A percentile compares a stretch with the other conserved stretches of the same genome.
phyloP scores from a whole-genome alignment of 2,888 invertebrate species.

The Drosophila seclusa region DNA sequence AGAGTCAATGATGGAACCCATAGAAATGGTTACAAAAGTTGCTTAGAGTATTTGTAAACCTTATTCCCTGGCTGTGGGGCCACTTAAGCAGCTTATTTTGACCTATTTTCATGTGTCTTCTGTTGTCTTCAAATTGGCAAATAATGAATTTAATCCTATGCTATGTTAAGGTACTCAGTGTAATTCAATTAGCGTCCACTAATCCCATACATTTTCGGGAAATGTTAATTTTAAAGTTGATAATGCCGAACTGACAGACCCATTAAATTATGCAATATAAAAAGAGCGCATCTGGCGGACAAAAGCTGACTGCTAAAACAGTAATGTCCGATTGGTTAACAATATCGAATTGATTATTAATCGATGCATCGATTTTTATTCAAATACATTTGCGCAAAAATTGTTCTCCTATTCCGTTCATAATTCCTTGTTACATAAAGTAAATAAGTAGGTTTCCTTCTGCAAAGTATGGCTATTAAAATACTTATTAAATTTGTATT shows the following conservation, averaged over 20 bases:
- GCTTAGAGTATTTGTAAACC: slow-evolving; percentile 30
- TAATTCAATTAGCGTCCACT: slow-evolving; percentile 11
- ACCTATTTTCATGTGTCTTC: slow-evolving; percentile 21
- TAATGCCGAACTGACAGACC: background rate
- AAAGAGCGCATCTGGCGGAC: background rate
- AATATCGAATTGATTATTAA: background rate
- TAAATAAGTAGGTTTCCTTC: background rate
- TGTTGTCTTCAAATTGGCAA: slow-evolving; percentile 3
- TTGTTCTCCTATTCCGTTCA: background rate
- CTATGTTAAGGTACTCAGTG: background rate
- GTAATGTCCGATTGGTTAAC: background rate
- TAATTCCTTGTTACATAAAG: background rate
- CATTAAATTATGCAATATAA: background rate
- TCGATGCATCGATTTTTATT: background rate
- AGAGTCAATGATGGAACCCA: slow-evolving; percentile 24
- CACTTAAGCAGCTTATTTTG: slow-evolving; percentile 45
- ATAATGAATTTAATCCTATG: background rate
- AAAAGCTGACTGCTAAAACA: background rate
- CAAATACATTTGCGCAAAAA: background rate
- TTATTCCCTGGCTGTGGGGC: slow-evolving; percentile 1
- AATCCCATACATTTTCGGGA: background rate
- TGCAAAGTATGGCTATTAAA: background rate
- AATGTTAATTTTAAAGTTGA: background rate
- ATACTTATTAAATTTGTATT: background rate
- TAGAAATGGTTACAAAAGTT: slow-evolving; percentile 41